Evolutionary conservation across 2,113 vertebrate species (phyloP), one percentile per base, ranked within the genome.

Genomic region (Pseudolaguvia tuberculata): DNA sequence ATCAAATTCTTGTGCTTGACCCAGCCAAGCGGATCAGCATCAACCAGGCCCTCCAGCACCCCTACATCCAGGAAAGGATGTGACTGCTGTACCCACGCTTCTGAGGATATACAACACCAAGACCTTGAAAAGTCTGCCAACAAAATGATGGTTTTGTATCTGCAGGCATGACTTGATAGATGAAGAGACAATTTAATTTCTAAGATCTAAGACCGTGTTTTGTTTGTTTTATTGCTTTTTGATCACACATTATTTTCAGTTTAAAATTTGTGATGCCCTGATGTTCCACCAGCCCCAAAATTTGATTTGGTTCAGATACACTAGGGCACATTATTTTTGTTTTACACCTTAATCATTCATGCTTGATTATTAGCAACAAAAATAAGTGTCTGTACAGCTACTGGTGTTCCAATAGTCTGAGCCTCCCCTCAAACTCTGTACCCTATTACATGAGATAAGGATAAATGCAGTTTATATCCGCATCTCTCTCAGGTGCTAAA

Each of bases 31-130:
- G 97, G 85, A 96, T 99, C 91, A 98, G 92, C 92, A 99, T 99
- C 92, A 99, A 99, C 91, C 97, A 99, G 94, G 97, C 97, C 78
- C 93, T 99, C 82, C 97, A 99, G 89, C 97, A 98, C 56, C 93
- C 95, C 73, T 99, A 97, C 86, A 99, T 99, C 89, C 96, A 99
- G 93, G 96, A 84, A 73, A 78, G 76, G 73, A 80, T 81, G 68
- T 83, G 62, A 83, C 58, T 71, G 47, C 57, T 55, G 12, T 15
- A 42, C n/a, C 21, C 68, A 29, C 15, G 56, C 72, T 42, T 23
- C 45, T 72, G 75, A 81, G 77, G 61, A 77, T 58, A 59, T 45
- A 35, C 55, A 31, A 52, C 58, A 76, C 72, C 65, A 76, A 80
- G 72, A 68, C 71, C 78, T 74, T 23, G 18, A 51, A 68, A 67